Conservation (phyloP, 1,140 invertebrate genomes). For the Cydia amplana region DNA sequence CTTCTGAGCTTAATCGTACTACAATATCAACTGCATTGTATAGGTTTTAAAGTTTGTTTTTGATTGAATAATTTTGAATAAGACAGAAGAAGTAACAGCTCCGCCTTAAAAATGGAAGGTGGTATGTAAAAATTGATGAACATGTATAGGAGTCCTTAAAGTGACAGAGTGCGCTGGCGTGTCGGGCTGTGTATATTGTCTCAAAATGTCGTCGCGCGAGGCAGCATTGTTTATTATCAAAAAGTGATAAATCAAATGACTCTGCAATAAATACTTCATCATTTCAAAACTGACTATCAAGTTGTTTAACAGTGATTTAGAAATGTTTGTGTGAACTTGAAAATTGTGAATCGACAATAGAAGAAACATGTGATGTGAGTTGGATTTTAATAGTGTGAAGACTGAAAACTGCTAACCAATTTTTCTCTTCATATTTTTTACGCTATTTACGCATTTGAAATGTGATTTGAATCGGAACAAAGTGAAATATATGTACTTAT, state of each 20-base stretch:
- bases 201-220: slow-evolving; percentile 70
- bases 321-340: slow-evolving; percentile 36
- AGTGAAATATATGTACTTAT: slow-evolving; percentile 11
- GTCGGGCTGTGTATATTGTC: slow-evolving; percentile 77
- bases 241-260: slow-evolving; percentile 78
- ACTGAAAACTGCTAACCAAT: slow-evolving; percentile 16
- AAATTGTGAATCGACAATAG: slow-evolving; percentile 44
- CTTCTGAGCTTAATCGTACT: slow-evolving; percentile 36
- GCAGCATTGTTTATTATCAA: slow-evolving; percentile 76
- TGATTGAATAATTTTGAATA: slow-evolving; percentile 34
- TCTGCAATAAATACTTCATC: slow-evolving; percentile 64
- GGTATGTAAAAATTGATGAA: slow-evolving; percentile 80
- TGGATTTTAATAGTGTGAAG: slow-evolving; percentile 20
- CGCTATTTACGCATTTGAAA: slow-evolving; percentile 21
- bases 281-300: slow-evolving; percentile 23
- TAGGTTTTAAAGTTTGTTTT: slow-evolving; percentile 42
- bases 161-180: slow-evolving; percentile 78
- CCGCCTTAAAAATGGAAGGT: slow-evolving; percentile 80
- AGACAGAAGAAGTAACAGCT: slow-evolving; percentile 68
- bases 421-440: neutral
- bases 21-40: slow-evolving; percentile 39
- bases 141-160: slow-evolving; percentile 79
- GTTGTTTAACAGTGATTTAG: slow-evolving; percentile 27
- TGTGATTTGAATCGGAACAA: neutral
- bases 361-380: slow-evolving; percentile 33